A percentile compares a stretch with the other conserved stretches of the same genome.
These are phyloP conservation scores for Sciurus niger DNA, from an alignment of 2,113 vertebrate genomes.

Conservation along the genomic window DNA sequence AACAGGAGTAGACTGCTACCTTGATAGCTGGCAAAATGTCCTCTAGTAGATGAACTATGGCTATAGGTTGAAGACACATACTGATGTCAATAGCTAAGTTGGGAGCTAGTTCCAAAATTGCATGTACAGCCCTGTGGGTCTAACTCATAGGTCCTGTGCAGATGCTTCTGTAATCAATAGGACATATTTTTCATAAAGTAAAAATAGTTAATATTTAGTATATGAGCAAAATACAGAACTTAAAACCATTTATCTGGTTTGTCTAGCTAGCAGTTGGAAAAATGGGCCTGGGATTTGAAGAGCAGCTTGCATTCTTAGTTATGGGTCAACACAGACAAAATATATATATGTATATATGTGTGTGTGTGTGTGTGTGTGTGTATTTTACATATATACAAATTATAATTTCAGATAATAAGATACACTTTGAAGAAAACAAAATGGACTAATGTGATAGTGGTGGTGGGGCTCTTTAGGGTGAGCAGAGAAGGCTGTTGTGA, in stretches of 20 bases:
- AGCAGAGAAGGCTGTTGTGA: not conserved
- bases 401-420: conserved; percentile 11
- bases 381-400: not conserved
- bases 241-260: not conserved
- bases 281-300: not conserved
- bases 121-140: not conserved
- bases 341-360: not conserved
- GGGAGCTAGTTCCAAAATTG: not conserved
- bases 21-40: not conserved
- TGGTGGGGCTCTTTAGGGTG: not conserved
- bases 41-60: not conserved
- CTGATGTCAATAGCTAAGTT: not conserved
- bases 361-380: too few species aligned
- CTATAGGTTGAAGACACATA: not conserved
- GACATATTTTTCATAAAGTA: not conserved
- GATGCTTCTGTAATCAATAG: not conserved
- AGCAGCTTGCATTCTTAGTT: not conserved
- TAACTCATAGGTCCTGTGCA: not conserved
- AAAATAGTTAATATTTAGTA: conserved; percentile 17
- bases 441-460: not conserved
- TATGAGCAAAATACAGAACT: not conserved
- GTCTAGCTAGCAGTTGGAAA: conserved; percentile 24
- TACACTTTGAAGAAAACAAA: not conserved
- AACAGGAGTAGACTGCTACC: not conserved
- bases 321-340: not conserved